Evolutionary conservation across 2,797 vertebrate genomes (phyloP), one percentile per base, ranked within the genome.

Genomic region (Zalophus californianus): DNA sequence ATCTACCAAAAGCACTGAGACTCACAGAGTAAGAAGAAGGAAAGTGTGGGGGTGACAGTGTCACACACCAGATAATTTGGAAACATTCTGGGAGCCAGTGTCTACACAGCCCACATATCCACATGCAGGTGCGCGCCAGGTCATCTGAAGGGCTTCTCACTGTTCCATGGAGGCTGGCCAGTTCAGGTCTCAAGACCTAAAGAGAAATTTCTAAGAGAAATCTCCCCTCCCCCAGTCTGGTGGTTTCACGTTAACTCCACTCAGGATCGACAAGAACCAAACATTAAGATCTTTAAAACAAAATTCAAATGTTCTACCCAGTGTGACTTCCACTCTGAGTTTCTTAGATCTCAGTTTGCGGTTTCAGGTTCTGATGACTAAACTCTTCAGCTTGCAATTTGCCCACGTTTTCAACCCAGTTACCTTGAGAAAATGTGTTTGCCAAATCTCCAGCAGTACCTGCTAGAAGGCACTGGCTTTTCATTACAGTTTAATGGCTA

Each of bases 351-450:
- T 86, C 91, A 38, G 14, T 41, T 64, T 92, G 80, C 80, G 64
- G 91, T 90, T 96, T 90, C 73, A 50, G 27, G 54, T 93, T 90
- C 82, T 73, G 48, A 86, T 48, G 56, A 56, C 32, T 52, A 90
- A 64, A 44, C 3, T 7, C 84, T 92, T 82, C 35, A 18, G 25
- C 58, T 92, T 68, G 56, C 23, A 1, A 66, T 88, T n/a, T 82
- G 66, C 41, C 56, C 82, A 56, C 5, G 6, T 52, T 92, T 77
- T 27, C 58, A 66, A 32, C 35, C 38, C 48, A 56, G 2, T 56
- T n/a, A 52, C 7, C 82, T 90, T 62, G 20, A 38, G 73, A 80
- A 70, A 72, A 38, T 7, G 52, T 58, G 27, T 50, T 73, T 60
- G n/a, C 58, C 52, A 60, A 27, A 25, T 60, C 27, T 52, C 78